Base-by-base conservation (phyloP, 2,113 vertebrate species). In the Montifringilla adamsi region DNA sequence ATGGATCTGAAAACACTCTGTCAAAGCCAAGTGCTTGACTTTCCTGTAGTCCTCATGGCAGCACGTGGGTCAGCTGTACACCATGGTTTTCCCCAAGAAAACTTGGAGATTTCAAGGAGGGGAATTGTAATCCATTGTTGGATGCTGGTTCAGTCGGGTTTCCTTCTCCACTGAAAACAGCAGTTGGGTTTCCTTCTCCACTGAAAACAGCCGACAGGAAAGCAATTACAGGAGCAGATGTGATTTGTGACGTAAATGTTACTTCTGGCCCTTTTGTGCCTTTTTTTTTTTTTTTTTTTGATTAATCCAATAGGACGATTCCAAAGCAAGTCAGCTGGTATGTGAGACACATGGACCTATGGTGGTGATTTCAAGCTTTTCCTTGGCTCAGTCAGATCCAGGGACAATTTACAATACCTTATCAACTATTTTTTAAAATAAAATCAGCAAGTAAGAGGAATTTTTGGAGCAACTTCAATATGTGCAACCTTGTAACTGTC, bases 211-310 rank as follows among this genome's bases (percentile, higher is more conserved):
- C 27, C 3, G 1, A 86, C 89, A 89, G 89, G 79, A 96, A 97
- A 94, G 64, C 78, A 92, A 90, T 95, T 92, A 67, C 43, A 81
- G 72, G 64, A 93, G 91, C 95, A 95, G 92, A 92, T 96, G 95
- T 92, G 92, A 63, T 73, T 92, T 52, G 68, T 95, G 95, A 97
- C 56, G 76, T 94, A 92, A 86, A 96, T 92, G 92, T 90, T 89
- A 77, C 76, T 96, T 95, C 83, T 93, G 80, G 55, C 55, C 20
- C 43, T 88, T 76, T n/a, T 22, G 13, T 44, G 8, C 28, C 24
- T 67, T 46, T n/a, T 50, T 6, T 28, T n/a, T 30, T 56, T 37
- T 37, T 39, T 41, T 41, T 41, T 41, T 41, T 41, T 41, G 39
- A 26, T 33, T 68, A 80, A n/a, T 73, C 52, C 37, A 64, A 1